These are phyloP conservation scores for Lipophrys pholis DNA, from an alignment of 2,113 vertebrate species.

Conservation along the genomic window DNA sequence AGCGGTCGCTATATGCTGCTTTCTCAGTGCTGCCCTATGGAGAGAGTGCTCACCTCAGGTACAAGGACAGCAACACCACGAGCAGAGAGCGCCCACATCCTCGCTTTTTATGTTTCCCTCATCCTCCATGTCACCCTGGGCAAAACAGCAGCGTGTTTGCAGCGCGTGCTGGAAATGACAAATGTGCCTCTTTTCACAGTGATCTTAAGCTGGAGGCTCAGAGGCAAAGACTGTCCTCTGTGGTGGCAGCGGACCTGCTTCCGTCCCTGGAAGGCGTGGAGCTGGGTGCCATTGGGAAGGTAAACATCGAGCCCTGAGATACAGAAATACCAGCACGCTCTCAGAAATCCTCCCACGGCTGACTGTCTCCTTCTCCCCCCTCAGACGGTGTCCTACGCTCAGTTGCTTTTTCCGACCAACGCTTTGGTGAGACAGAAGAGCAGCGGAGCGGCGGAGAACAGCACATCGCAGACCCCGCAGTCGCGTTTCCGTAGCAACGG, in stretches of 20 bases:
- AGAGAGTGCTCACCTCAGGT: constrained; percentile 91
- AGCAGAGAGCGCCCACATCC: constrained; percentile 40
- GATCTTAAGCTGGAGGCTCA: constrained; percentile 90
- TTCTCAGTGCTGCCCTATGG: constrained; percentile 98
- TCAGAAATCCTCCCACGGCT: neutral
- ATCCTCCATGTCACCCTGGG: constrained; percentile 31
- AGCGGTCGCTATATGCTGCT: constrained; percentile 93
- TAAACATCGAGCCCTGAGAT: constrained; percentile 55
- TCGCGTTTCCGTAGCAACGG: constrained; percentile 82
- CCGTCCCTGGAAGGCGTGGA: constrained; percentile 95
- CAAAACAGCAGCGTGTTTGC: neutral
- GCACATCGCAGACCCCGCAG: constrained; percentile 67
- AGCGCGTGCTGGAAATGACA: constrained; percentile 14
- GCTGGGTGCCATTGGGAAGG: constrained; percentile 90
- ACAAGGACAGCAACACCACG: constrained; percentile 65
- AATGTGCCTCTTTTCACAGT: constrained; percentile 76
- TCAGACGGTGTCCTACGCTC: constrained; percentile 96
- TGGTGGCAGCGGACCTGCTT: constrained; percentile 87
- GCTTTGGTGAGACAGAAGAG: constrained; percentile 89
- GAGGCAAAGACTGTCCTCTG: constrained; percentile 92
- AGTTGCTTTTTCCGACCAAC: constrained; percentile 94
- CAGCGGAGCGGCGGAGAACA: constrained; percentile 65
- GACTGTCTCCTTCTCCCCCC: neutral
- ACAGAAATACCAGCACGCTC: neutral
- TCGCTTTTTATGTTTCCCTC: constrained; percentile 49